These are phyloP conservation scores for Xylocopa sonorina DNA, from an alignment of 1,140 invertebrate genomes.

Conservation along the genomic window DNA sequence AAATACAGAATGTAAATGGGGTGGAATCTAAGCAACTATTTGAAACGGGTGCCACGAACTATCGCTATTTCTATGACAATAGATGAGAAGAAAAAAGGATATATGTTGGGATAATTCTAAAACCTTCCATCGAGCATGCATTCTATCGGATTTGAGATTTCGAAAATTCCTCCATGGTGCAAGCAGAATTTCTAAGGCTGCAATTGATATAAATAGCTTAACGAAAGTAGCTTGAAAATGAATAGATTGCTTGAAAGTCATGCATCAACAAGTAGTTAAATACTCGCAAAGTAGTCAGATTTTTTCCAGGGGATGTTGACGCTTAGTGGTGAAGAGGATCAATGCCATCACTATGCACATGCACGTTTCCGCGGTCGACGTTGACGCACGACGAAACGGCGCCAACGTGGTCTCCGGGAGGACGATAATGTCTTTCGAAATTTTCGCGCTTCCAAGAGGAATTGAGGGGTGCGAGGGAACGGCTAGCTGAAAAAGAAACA, in stretches of 20 bases:
- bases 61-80: too few relatives aligned
- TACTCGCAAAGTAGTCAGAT: neutral
- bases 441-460: slow-evolving; percentile 2
- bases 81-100: too few relatives aligned
- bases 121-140: too few relatives aligned
- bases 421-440: slow-evolving; percentile 19
- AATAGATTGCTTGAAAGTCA: neutral
- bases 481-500: neutral
- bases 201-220: neutral
- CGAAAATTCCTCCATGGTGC: neutral
- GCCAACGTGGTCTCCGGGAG: slow-evolving; percentile 18
- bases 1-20: too few relatives aligned
- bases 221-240: too few relatives aligned
- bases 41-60: too few relatives aligned
- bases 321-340: neutral
- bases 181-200: neutral
- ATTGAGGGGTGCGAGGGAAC: too few relatives aligned
- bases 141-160: neutral
- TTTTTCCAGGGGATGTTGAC: neutral
- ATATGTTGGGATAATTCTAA: too few relatives aligned
- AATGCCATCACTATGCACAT: slow-evolving; percentile 44
- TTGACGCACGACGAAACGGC: slow-evolving; percentile 23
- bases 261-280: slow-evolving; percentile 29
- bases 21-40: too few relatives aligned
- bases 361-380: slow-evolving; percentile 21